Evolutionary conservation across 2,113 vertebrate species (phyloP), one percentile per base, ranked within the genome.

Genomic region (Eublepharis macularius): DNA sequence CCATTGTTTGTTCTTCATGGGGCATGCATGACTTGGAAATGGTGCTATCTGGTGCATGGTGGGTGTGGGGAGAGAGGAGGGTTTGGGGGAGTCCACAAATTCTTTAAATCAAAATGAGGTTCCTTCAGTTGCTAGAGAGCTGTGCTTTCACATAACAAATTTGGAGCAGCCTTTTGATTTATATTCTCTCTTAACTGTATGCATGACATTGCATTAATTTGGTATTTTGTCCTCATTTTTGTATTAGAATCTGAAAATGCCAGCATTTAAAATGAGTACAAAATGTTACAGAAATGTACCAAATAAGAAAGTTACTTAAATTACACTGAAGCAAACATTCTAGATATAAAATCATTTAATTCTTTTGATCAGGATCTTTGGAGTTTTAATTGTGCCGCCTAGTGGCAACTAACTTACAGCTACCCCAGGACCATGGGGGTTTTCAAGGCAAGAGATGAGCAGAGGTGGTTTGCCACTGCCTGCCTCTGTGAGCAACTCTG

Each of bases 341-440:
- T 45, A 74, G 57, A 63, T 43, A 43, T 10, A 32, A 73, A n/a
- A 4, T 73, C 1, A 80, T 21, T 36, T 24, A 80, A 45, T 79
- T 1, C 47, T 74, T 60, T 39, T 41, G 6, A 34, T 32, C 65
- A 1, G 2, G 10, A 14, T 47, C 19, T 65, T 41, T 51, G 2
- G 10, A 72, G 49, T 72, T 85, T 72, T 76, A 60, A 90, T 79
- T 14, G 84, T n/a, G n/a, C n/a, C n/a, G n/a, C n/a, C n/a, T n/a
- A n/a, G n/a, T n/a, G n/a, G n/a, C n/a, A n/a, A n/a, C n/a, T n/a
- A n/a, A n/a, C n/a, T n/a, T n/a, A n/a, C n/a, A n/a, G n/a, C n/a
- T n/a, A n/a, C n/a, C n/a, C n/a, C n/a, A n/a, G n/a, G n/a, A n/a
- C n/a, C n/a, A n/a, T n/a, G n/a, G n/a, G n/a, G n/a, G n/a, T n/a